A percentile compares a stretch with the other conserved stretches of the same genome.
phyloP scores from a whole-genome alignment of 2,113 vertebrate species.

The Lophochroa leadbeateri region DNA sequence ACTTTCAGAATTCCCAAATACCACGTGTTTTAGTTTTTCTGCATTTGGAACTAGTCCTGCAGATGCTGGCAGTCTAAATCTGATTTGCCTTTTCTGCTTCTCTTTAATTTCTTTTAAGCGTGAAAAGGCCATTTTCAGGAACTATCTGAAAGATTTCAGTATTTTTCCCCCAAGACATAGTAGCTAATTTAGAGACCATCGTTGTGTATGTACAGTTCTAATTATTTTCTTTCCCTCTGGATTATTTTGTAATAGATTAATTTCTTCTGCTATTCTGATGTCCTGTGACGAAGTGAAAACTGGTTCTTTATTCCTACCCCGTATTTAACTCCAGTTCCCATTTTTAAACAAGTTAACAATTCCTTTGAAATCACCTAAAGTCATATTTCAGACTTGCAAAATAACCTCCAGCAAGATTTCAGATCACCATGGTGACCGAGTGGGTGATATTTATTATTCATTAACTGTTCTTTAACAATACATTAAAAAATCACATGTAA shows the following conservation, averaged over 20 bases:
- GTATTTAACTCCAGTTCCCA: background rate
- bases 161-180: background rate
- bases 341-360: background rate
- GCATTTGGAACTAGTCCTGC: background rate
- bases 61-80: slow-evolving; percentile 4
- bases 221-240: background rate
- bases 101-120: background rate
- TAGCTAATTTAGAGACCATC: background rate
- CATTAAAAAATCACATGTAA: background rate
- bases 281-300: background rate
- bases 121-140: background rate
- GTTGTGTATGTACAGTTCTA: background rate
- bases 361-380: background rate
- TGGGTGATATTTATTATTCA: background rate
- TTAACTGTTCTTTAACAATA: background rate
- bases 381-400: background rate
- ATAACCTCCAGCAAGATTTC: background rate
- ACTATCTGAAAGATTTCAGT: background rate
- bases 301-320: background rate
- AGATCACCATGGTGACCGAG: slow-evolving; percentile 1
- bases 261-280: background rate
- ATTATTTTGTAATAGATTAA: background rate
- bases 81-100: background rate
- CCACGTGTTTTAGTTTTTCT: background rate
- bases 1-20: background rate